Base-by-base conservation (phyloP, 2,797 vertebrate genomes). In the Aphelocoma californica region DNA sequence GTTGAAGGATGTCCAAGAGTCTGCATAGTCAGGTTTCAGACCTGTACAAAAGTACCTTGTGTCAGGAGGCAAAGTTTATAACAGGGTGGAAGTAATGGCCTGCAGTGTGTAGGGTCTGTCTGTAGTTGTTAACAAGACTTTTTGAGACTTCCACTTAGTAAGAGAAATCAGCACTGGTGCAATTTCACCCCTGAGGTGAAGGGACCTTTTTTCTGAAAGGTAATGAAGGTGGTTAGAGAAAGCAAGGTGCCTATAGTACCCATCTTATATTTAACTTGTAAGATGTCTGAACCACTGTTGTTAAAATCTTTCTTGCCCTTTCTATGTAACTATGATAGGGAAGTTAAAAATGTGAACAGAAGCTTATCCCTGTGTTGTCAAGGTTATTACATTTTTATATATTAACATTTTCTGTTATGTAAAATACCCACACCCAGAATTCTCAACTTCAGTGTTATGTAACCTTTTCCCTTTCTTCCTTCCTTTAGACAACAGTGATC, bases 401-500 rank as follows among this genome's bases (percentile, higher is more conserved):
- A 5, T 50, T 85, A 44, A 72, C 2, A 2, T 32, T 83, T 95
- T 80, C 60, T 16, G 7, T 58, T 70, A 28, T 3, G 7, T 60
- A 12, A 40, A 70, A 19, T 62, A 72, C 25, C 12, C 12, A 62
- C 38, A 71, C 2, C 14, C 26, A 42, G 31, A 81, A 65, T 71
- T 18, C 23, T 65, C 18, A 42, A 14, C 10, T 62, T 80, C 15
- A 32, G 3, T 81, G 66, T 44, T 62, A 17, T 28, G 18, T 82
- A 57, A 89, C 18, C 18, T 18, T 56, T 64, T 86, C 60, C 18
- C 29, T 64, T 67, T 31, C 42, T 92, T 69, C 15, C 28, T 56
- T 58, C 34, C 32, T 75, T 77, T 92, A 99, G 99, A 99, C 97
- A 99, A 99, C 98, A 99, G 99, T 12, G 99, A 99, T 97, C 97